A percentile compares a stretch with the other conserved stretches of the same genome.
These are phyloP conservation scores for Tribolium freemani DNA, from an alignment of 2,888 invertebrate species.

Conservation along the genomic window DNA sequence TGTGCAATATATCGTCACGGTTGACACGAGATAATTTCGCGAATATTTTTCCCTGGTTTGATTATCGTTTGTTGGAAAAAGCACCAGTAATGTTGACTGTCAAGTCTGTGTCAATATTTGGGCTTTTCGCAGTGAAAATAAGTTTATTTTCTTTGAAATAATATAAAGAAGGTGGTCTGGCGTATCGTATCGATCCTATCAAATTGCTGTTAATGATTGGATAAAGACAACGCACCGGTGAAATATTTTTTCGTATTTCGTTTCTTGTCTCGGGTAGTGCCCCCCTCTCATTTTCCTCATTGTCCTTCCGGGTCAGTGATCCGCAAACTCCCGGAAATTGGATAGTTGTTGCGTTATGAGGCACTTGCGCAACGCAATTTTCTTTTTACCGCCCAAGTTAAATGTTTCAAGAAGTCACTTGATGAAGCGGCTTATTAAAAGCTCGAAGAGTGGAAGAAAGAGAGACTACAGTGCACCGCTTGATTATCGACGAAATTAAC, in stretches of 20 bases:
- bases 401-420: slow-evolving; percentile 55
- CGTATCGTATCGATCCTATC: background rate
- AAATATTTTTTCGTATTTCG: slow-evolving; percentile 14
- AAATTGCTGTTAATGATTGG: background rate
- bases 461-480: slow-evolving; percentile 1
- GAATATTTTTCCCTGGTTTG: slow-evolving; percentile 10
- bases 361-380: slow-evolving; percentile 63
- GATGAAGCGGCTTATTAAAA: slow-evolving; percentile 47
- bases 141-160: slow-evolving; percentile 33
- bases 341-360: slow-evolving; percentile 67
- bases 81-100: slow-evolving; percentile 33
- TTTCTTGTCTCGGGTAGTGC: slow-evolving; percentile 34
- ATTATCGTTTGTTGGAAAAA: slow-evolving; percentile 38
- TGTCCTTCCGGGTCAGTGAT: slow-evolving; percentile 63
- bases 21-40: slow-evolving; percentile 52
- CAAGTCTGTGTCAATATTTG: slow-evolving; percentile 39
- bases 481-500: slow-evolving; percentile 22
- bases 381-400: slow-evolving; percentile 59
- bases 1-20: slow-evolving; percentile 56
- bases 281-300: slow-evolving; percentile 57
- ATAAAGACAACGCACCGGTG: background rate
- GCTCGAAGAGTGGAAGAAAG: background rate
- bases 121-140: slow-evolving; percentile 38
- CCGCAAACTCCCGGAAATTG: slow-evolving; percentile 65
- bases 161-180: slow-evolving; percentile 22